phyloP scores from a whole-genome alignment of 2,113 vertebrate species.

The Pica pica region DNA sequence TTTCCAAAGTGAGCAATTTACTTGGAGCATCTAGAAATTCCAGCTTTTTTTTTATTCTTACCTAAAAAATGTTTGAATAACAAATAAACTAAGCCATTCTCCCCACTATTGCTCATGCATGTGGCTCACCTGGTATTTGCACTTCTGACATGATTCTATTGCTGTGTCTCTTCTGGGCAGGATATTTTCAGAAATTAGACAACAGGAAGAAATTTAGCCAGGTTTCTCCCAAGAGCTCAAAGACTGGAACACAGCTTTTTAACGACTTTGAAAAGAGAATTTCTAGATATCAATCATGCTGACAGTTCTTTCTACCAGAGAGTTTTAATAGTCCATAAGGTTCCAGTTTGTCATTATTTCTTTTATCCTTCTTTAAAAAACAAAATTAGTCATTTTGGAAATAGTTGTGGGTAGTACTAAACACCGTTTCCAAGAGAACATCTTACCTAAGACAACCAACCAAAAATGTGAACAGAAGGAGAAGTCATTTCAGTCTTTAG shows the following conservation, averaged over 20 bases:
- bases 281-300: conserved; percentile 63
- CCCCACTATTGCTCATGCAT: not conserved
- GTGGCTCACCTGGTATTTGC: not conserved
- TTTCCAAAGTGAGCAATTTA: not conserved
- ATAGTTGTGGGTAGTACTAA: not conserved
- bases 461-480: not conserved
- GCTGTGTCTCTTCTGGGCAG: not conserved
- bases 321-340: conserved; percentile 56
- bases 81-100: not conserved
- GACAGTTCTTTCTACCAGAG: conserved; percentile 52
- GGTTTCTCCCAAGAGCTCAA: conserved; percentile 46
- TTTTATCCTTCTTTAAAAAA: conserved; percentile 16
- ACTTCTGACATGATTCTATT: not conserved
- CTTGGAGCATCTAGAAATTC: not conserved
- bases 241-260: conserved; percentile 48
- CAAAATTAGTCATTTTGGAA: conserved; percentile 9
- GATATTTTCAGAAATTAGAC: conserved; percentile 36
- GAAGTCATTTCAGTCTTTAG: not conserved
- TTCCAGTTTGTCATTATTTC: conserved; percentile 52
- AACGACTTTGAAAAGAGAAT: conserved; percentile 44
- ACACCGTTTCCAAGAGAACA: not conserved
- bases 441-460: not conserved
- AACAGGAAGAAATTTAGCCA: conserved; percentile 48
- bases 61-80: not conserved
- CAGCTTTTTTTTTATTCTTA: not conserved